Evolutionary conservation across 2,797 vertebrate species (phyloP).

Genomic region (Rhynchotus rufescens): DNA sequence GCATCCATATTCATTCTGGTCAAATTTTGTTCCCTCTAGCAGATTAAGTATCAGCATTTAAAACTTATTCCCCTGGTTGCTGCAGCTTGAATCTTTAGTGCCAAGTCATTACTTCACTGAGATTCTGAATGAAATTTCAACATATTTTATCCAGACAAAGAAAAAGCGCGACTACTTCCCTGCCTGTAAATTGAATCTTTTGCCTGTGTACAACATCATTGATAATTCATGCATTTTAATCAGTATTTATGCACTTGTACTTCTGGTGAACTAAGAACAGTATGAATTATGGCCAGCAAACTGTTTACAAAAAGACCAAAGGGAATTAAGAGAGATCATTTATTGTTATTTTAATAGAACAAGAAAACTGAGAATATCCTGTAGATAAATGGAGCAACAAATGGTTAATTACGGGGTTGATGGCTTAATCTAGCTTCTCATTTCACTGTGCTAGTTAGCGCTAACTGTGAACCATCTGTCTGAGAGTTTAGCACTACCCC

Average conservation of each 20-base stretch:
- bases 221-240: slow-evolving; percentile 54
- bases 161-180: background rate
- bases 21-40: background rate
- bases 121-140: slow-evolving; percentile 48
- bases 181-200: slow-evolving; percentile 32
- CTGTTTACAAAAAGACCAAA: slow-evolving; percentile 15
- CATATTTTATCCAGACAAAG: background rate
- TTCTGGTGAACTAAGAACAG: slow-evolving; percentile 32
- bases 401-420: slow-evolving; percentile 72
- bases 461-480: slow-evolving; percentile 77
- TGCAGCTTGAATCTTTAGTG: background rate
- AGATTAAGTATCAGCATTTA: background rate
- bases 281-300: slow-evolving; percentile 32
- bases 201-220: background rate
- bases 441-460: slow-evolving; percentile 74
- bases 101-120: background rate
- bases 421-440: slow-evolving; percentile 73
- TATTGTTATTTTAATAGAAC: slow-evolving; percentile 55
- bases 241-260: slow-evolving; percentile 33
- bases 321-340: slow-evolving; percentile 38
- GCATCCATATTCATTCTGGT: background rate
- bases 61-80: background rate
- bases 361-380: slow-evolving; percentile 34
- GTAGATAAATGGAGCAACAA: slow-evolving; percentile 69
- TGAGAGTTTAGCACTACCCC: slow-evolving; percentile 72